Evolutionary conservation across 2,888 invertebrate genomes (phyloP).

Genomic region (Heliconius erato): DNA sequence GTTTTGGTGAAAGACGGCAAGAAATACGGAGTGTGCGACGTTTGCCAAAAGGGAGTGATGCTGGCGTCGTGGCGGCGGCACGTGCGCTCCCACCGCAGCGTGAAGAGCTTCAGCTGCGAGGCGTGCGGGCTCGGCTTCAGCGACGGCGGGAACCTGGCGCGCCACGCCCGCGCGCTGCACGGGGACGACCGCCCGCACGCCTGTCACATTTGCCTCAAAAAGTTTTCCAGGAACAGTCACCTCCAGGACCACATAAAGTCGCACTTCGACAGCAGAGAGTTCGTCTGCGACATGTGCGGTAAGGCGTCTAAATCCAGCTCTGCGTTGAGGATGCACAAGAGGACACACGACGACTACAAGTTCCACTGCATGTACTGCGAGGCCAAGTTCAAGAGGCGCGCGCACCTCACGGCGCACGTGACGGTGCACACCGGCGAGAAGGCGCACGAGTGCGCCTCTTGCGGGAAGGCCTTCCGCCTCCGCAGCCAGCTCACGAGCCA

Average conservation of each 20-base stretch:
- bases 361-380: slow-evolving; percentile 81
- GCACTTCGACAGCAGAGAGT: slow-evolving; percentile 77
- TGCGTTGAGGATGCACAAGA: slow-evolving; percentile 81
- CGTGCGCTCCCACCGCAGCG: slow-evolving; percentile 73
- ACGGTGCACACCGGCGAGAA: slow-evolving; percentile 85
- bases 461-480: slow-evolving; percentile 82
- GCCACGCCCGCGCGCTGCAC: slow-evolving; percentile 83
- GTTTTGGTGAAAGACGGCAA: slow-evolving; percentile 56
- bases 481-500: slow-evolving; percentile 67
- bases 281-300: slow-evolving; percentile 84
- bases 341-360: slow-evolving; percentile 70
- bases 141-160: slow-evolving; percentile 79
- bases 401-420: slow-evolving; percentile 83
- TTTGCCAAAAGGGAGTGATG: slow-evolving; percentile 69
- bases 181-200: slow-evolving; percentile 74
- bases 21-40: slow-evolving; percentile 66
- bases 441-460: slow-evolving; percentile 83
- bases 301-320: slow-evolving; percentile 82
- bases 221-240: slow-evolving; percentile 80
- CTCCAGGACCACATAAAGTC: slow-evolving; percentile 81
- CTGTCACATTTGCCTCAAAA: slow-evolving; percentile 78
- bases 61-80: slow-evolving; percentile 77
- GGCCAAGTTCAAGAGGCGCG: slow-evolving; percentile 83
- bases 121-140: slow-evolving; percentile 83
- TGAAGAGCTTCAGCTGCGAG: slow-evolving; percentile 78